These are phyloP conservation scores for Formicarius rufipectus DNA, from an alignment of 2,113 vertebrate species.

Conservation along the genomic window DNA sequence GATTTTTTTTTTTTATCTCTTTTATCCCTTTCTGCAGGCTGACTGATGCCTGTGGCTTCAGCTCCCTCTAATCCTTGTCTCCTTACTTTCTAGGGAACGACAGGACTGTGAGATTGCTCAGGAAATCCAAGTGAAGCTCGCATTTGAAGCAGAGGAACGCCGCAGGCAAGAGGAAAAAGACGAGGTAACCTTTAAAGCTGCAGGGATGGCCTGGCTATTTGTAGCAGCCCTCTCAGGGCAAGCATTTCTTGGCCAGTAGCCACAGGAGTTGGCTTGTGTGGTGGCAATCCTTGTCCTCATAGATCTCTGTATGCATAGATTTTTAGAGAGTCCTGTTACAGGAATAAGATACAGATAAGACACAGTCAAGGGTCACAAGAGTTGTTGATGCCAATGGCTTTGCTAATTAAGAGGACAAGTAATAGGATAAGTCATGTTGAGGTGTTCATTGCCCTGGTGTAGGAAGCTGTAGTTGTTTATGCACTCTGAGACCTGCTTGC, in stretches of 20 bases:
- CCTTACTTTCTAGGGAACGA: conserved; percentile 79
- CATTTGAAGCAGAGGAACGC: conserved; percentile 86
- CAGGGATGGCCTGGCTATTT: not conserved
- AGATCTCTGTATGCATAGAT: not conserved
- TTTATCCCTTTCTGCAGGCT: not conserved
- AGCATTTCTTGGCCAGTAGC: not conserved
- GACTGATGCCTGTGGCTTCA: not conserved
- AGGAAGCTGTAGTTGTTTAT: not conserved
- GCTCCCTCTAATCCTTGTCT: not conserved
- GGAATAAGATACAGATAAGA: not conserved
- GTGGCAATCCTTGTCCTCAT: not conserved
- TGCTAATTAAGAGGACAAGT: not conserved
- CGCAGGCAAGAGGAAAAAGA: conserved; percentile 92
- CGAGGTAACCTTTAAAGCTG: conserved; percentile 74
- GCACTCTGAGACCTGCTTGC: not conserved
- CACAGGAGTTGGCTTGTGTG: not conserved
- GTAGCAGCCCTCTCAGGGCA: not conserved
- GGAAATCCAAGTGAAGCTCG: conserved; percentile 93
- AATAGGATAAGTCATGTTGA: not conserved
- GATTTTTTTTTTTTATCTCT: not conserved
- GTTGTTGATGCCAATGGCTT: not conserved
- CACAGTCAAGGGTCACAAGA: not conserved
- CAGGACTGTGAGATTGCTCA: conserved; percentile 93
- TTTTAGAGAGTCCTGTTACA: not conserved
- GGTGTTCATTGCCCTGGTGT: not conserved